These are phyloP conservation scores for Galleria mellonella DNA, from an alignment of 1,140 invertebrate genomes.

Conservation along the genomic window DNA sequence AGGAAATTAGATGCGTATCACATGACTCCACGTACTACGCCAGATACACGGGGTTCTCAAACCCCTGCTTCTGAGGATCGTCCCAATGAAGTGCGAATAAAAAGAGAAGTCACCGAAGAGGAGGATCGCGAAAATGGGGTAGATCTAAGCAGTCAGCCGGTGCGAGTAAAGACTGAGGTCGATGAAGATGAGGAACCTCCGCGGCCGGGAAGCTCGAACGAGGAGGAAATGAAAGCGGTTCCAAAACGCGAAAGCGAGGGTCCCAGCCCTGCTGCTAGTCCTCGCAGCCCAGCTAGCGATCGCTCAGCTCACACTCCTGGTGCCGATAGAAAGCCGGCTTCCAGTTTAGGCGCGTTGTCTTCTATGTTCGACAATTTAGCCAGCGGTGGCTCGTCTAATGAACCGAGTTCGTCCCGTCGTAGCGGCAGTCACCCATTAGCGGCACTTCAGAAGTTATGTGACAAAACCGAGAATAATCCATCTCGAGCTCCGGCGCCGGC, in stretches of 20 bases:
- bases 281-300: conserved; percentile 83
- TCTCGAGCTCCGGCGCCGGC: conserved; percentile 57
- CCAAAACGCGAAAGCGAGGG: conserved; percentile 58
- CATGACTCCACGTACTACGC: conserved; percentile 82
- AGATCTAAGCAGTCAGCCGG: conserved; percentile 58
- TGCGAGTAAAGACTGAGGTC: conserved; percentile 75
- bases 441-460: conserved; percentile 94
- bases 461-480: conserved; percentile 89
- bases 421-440: conserved; percentile 90
- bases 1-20: conserved; percentile 81
- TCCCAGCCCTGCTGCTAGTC: conserved; percentile 75
- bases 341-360: conserved; percentile 87
- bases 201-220: conserved; percentile 69
- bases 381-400: conserved; percentile 69
- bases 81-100: conserved; percentile 63
- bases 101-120: conserved; percentile 66
- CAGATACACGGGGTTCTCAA: conserved; percentile 78
- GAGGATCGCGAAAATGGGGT: conserved; percentile 71
- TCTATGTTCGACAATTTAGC: conserved; percentile 93
- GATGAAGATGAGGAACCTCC: conserved; percentile 75
- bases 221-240: conserved; percentile 59
- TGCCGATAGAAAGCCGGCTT: conserved; percentile 79
- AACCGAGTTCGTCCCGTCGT: conserved; percentile 75
- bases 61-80: conserved; percentile 63
- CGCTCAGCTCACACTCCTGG: conserved; percentile 82